Base-by-base conservation (phyloP, 2,113 vertebrate genomes). In the Carollia perspicillata region DNA sequence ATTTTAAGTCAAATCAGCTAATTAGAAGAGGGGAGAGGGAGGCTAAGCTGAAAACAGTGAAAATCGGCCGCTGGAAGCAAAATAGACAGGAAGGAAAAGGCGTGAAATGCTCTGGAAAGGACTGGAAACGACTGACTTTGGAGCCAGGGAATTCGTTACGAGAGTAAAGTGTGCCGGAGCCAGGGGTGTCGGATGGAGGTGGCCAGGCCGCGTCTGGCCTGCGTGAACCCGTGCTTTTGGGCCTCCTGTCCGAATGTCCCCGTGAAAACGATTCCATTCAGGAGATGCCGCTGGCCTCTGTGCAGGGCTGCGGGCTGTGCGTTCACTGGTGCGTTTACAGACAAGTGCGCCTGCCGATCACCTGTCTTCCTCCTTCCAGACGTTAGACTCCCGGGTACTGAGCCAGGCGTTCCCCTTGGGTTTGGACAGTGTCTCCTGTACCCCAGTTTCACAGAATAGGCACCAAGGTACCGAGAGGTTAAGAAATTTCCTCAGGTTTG, bases 291-390 rank as follows among this genome's bases (percentile, higher is more conserved):
- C 58, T 30, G 13, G 20, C 22, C 33, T 49, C 44, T 49, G 3
- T 40, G 5, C 16, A 17, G 23, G 20, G 55, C 49, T 11, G 8
- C 1, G 51, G 78, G 13, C 42, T 35, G n/a, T 58, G 69, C 3
- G 37, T 26, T 72, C 37, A 1, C 37, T 26, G 23, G 40, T 44
- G 65, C 18, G n/a, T 37, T 69, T 2, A 37, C 35, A 28, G 2
- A 23, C 1, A n/a, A n/a, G n/a, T n/a, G 0, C 30, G 3, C 69
- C 49, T 40, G 23, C 30, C 10, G 11, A 13, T 30, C 0, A 0
- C 17, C 10, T 4, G 17, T 14, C n/a, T 37, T 42, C 49, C 11
- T 74, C 47, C 40, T 33, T 18, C 4, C 30, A 18, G 35, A 47
- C 63, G 13, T 16, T 37, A 2, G 5, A 16, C 81, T 44, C 11